Evolutionary conservation across 2,888 invertebrate species (phyloP), one percentile per base, ranked within the genome.

Genomic region (Pseudolycoriella hygida): DNA sequence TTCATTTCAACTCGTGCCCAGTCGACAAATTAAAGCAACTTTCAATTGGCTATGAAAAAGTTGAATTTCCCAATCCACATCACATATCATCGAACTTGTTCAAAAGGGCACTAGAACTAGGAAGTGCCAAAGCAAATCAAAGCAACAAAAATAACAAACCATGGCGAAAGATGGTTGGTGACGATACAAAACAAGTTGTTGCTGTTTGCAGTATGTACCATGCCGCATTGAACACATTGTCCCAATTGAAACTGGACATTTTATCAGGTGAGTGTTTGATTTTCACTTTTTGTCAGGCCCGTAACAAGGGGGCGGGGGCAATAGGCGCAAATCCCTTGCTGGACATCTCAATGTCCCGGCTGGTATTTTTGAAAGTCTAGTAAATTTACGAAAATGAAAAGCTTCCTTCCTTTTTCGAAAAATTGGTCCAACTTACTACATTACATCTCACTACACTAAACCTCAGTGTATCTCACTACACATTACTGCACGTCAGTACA

Each of bases 141-240:
- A 25, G 25, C 8, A 74, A 71, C 52, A 81, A 77, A 61, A 72
- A 72, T 56, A 77, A 74, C 54, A 73, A 56, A 44, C 54, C 55
- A 17, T 64, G 62, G 61, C 59, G 84, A 31, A 81, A 84, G 57
- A 63, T 92, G 40, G 88, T 87, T 20, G 82, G 85, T 47, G 75
- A 79, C 0, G 86, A 90, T 53, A 78, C 84, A 41, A 78, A 83
- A 40, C 78, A 81, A 56, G 80, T 92, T 8, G 83, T 92, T 3
- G 68, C 86, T 37, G 83, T 90, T 30, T 94, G 93, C 66, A 81
- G 85, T 17, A 76, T 97, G 68, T 97, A 93, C 66, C 86, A 92
- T 64, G 86, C 84, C 1, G 87, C 92, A 12, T 68, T 96, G 47
- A 80, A 78, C 53, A 93, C 94, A 0, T 73, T 97, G 57, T 81